Evolutionary conservation across 2,888 invertebrate genomes (phyloP).

Genomic region (Octonoba sinensis): DNA sequence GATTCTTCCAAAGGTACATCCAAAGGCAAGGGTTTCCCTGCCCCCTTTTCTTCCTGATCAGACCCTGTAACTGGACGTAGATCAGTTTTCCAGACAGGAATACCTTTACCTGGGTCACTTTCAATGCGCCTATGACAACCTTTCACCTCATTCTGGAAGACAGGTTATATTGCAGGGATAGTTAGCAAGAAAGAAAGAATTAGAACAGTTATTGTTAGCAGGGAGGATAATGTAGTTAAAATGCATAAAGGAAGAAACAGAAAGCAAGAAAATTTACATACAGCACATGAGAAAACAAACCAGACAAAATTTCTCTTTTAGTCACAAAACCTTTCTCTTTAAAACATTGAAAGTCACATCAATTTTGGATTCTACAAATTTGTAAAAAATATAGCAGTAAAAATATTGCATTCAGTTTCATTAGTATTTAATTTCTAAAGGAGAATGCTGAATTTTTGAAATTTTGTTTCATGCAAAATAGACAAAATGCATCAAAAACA

Average conservation of each 20-base stretch:
- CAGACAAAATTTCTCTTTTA: background rate
- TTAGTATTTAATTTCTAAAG: too few relatives aligned
- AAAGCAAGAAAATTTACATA: background rate
- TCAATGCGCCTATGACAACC: slow-evolving; percentile 55
- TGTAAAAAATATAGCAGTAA: too few relatives aligned
- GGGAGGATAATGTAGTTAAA: background rate
- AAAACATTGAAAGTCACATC: too few relatives aligned
- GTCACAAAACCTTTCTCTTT: too few relatives aligned
- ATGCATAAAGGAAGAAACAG: background rate
- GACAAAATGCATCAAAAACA: too few relatives aligned
- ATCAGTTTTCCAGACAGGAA: slow-evolving; percentile 47
- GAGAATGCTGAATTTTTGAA: too few relatives aligned
- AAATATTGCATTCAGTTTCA: too few relatives aligned
- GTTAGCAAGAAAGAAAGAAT: slow-evolving; percentile 7
- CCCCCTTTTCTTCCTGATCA: slow-evolving; percentile 44
- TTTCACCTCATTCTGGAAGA: slow-evolving; percentile 56
- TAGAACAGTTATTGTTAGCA: too few relatives aligned
- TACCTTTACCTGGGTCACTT: slow-evolving; percentile 61
- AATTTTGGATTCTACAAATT: too few relatives aligned
- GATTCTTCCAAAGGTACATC: slow-evolving; percentile 47
- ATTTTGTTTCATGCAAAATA: too few relatives aligned
- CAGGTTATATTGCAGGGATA: slow-evolving; percentile 22
- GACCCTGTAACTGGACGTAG: slow-evolving; percentile 33
- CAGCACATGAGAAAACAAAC: background rate
- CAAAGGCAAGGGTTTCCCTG: slow-evolving; percentile 23